Conservation (phyloP, 2,113 vertebrate species). For the Ictidomys tridecemlineatus region DNA sequence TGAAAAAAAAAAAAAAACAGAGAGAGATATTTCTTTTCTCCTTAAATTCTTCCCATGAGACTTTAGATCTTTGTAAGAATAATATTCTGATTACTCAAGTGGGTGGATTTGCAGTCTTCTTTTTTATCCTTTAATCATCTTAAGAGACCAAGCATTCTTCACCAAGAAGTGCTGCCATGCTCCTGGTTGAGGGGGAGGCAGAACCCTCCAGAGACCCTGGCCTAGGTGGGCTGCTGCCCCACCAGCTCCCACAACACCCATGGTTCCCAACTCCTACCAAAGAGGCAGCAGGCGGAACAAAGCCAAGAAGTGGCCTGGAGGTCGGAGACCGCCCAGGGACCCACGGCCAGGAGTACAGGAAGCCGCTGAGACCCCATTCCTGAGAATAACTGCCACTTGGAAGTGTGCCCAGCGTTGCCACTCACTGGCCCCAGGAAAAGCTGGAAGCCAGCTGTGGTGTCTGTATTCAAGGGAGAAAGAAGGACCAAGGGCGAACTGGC, state of each 20-base stretch:
- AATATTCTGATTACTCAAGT: conserved; percentile 64
- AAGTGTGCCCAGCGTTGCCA: neutral
- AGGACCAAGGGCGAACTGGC: neutral
- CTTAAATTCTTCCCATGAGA: conserved; percentile 34
- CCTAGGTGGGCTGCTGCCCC: neutral
- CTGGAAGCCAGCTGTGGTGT: neutral
- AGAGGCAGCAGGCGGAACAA: neutral
- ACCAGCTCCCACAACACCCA: neutral
- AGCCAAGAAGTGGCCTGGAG: neutral
- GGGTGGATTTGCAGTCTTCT: conserved; percentile 53
- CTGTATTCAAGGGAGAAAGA: neutral
- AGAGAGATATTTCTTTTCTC: neutral
- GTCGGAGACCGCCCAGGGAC: neutral
- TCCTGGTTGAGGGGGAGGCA: neutral
- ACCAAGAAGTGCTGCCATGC: neutral
- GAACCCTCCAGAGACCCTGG: neutral
- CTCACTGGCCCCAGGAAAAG: neutral
- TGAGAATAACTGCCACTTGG: neutral
- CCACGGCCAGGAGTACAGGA: neutral
- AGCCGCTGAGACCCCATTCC: neutral
- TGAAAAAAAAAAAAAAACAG: neutral
- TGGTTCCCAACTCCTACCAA: neutral
- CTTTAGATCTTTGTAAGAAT: neutral
- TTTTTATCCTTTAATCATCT: conserved; percentile 43
- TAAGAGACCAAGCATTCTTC: conserved; percentile 32